Percentiles rank a stretch among this genome's conserved stretches.
These are phyloP conservation scores for Sylvietta virens DNA, from an alignment of 2,113 vertebrate species.

Conservation along the genomic window DNA sequence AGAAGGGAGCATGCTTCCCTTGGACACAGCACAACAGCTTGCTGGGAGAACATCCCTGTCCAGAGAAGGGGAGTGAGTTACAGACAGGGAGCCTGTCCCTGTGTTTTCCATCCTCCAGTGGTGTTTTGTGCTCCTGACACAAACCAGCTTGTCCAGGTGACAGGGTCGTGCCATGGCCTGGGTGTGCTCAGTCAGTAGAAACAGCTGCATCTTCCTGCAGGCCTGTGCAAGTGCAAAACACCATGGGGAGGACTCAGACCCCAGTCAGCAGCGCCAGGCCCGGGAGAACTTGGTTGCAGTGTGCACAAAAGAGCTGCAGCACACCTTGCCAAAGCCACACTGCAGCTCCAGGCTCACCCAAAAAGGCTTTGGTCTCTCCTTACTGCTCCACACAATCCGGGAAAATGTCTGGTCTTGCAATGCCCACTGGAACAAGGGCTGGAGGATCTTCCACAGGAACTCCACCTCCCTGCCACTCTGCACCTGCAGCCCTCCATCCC, in stretches of 20 bases:
- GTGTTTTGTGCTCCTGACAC: background rate
- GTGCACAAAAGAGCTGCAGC: background rate
- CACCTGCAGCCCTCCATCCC: background rate
- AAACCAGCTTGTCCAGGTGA: background rate
- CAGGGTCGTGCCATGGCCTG: fast-evolving
- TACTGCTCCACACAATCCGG: fast-evolving
- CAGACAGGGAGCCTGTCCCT: background rate
- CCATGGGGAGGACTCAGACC: background rate
- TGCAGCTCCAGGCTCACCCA: background rate
- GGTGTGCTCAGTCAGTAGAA: background rate
- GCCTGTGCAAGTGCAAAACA: background rate
- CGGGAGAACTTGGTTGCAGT: background rate
- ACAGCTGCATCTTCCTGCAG: background rate
- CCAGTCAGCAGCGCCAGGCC: background rate
- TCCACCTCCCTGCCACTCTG: background rate
- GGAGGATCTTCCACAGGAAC: background rate
- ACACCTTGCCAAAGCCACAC: background rate
- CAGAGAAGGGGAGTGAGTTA: background rate
- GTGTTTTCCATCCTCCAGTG: background rate
- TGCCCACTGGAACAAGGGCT: background rate
- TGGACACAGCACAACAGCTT: background rate
- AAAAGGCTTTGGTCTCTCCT: background rate
- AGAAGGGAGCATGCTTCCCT: background rate
- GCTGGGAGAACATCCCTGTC: background rate
- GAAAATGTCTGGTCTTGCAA: background rate